A percentile compares a stretch with the other conserved stretches of the same genome.
Conservation (phyloP, 2,113 vertebrate genomes). For the Salvator merianae region DNA sequence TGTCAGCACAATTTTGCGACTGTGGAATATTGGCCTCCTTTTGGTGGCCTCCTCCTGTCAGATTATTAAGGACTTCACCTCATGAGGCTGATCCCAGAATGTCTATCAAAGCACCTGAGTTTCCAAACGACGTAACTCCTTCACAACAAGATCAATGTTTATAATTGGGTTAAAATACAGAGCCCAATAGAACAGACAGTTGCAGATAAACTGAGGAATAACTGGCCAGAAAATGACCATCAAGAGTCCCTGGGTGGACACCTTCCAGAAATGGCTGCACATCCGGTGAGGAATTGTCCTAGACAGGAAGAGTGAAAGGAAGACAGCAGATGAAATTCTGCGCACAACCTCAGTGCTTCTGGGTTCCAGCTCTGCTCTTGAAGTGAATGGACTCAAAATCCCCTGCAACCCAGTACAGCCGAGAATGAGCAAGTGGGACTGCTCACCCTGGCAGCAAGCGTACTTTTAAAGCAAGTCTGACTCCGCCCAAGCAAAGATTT, state of each 20-base stretch:
- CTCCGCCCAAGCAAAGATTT: too few species aligned
- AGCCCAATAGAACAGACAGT: slow-evolving; percentile 94
- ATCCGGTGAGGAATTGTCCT: slow-evolving; percentile 86
- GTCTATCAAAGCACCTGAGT: slow-evolving; percentile 77
- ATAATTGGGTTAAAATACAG: slow-evolving; percentile 93
- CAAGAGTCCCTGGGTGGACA: slow-evolving; percentile 85
- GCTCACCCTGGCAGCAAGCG: not conserved
- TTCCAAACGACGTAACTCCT: slow-evolving; percentile 85
- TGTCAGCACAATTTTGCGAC: slow-evolving; percentile 40
- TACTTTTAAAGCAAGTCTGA: too few species aligned
- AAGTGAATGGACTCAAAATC: too few species aligned
- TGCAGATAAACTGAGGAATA: slow-evolving; percentile 92
- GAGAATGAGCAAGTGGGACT: too few species aligned
- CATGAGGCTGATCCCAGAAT: not conserved
- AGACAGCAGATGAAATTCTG: slow-evolving; percentile 31
- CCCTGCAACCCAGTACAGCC: too few species aligned
- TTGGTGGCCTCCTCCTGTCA: slow-evolving; percentile 2
- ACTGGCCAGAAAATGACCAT: slow-evolving; percentile 92
- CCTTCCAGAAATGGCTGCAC: slow-evolving; percentile 92
- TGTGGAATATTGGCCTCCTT: not conserved
- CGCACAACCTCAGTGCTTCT: not conserved
- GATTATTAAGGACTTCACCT: not conserved
- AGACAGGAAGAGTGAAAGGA: slow-evolving; percentile 37
- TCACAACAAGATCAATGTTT: slow-evolving; percentile 91
- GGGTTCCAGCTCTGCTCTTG: too few species aligned